Evolutionary conservation across 2,797 vertebrate species (phyloP), one percentile per base, ranked within the genome.

Genomic region (Cossypha niveicapilla): DNA sequence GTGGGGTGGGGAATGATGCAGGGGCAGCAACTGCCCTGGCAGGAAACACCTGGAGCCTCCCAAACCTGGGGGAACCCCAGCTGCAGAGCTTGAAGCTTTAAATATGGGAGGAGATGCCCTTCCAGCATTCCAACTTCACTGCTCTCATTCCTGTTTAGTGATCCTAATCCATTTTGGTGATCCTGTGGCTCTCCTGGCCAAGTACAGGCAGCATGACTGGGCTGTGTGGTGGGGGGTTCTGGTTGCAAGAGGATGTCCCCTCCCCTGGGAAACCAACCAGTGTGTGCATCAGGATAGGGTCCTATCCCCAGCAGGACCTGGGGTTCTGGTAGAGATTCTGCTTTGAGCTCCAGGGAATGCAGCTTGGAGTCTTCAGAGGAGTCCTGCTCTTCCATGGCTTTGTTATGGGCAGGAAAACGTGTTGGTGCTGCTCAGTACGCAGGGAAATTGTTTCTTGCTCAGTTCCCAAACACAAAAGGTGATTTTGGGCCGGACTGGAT

Each of bases 111-210:
- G 5, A 27, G 37, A 27, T 18, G 0, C 1, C 0, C 0, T 35
- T 0, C 1, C 0, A 4, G 0, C 1, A 0, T 1, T 5, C 30
- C 9, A 13, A 0, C 2, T 32, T 28, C 27, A 58, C 42, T 37
- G 35, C 2, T 3, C 4, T 1, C 1, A 2, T 9, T 83, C 14
- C 56, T 77, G 60, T 10, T 24, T 1, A 1, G 14, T 7, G 35
- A 13, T 2, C 1, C 14, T 1, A 37, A 37, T 37, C 0, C 0
- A 0, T 41, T 6, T 28, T 1, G 1, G 14, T 7, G 35, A 13
- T 2, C 0, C 17, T 1, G 3, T 1, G 2, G 12, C 18, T 71
- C 34, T 37, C 37, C 37, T 37, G 37, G 37, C 37, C 37, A 37
- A 13, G 37, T 90, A 68, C 47, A 0, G 60, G 22, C 9, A 35